Base-by-base conservation (phyloP, 2,888 invertebrate genomes). In the Cylloceria caligata region DNA sequence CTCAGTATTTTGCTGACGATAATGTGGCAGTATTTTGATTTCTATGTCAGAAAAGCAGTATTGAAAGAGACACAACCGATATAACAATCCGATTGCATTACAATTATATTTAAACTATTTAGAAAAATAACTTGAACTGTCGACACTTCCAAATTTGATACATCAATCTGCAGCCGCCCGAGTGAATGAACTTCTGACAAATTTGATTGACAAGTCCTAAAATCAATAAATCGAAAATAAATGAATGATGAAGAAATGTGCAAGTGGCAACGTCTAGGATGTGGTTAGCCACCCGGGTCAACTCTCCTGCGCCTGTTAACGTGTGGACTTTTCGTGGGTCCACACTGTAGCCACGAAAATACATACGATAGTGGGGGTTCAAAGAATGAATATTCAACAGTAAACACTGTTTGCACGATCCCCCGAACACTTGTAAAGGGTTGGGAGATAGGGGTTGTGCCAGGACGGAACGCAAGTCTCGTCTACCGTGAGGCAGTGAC, bases 341-440 rank as follows among this genome's bases (percentile, higher is more conserved):
- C 60, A 55, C 64, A 64, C 7, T 52, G 55, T 19, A 64, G 39
- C 47, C 30, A 69, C 68, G 73, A 75, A 67, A 64, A 39, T 73
- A 36, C 45, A 24, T 16, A 36, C 42, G 52, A 55, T 62, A 49
- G 64, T 47, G 69, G 55, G 79, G 72, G 74, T 67, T 62, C 80
- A 81, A 90, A 90, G 90, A 90, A 90, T 90, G 90, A 90, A 90
- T 90, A 90, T 90, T 90, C 90, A 90, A 88, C 85, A 81, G 89
- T 88, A 90, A 90, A 90, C 90, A 90, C 80, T 39, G 80, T 67
- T 49, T 62, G 67, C 68, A 30, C 76, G 49, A 60, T 52, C 69
- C 78, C 21, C 45, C 34, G 57, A 47, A 81, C 76, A 83, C 77
- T 83, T 72, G 83, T 72, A 86, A 88, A 88, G 90, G 89, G 88